These are phyloP conservation scores for Peromyscus californicus DNA, from an alignment of 2,113 vertebrate species.

Conservation along the genomic window DNA sequence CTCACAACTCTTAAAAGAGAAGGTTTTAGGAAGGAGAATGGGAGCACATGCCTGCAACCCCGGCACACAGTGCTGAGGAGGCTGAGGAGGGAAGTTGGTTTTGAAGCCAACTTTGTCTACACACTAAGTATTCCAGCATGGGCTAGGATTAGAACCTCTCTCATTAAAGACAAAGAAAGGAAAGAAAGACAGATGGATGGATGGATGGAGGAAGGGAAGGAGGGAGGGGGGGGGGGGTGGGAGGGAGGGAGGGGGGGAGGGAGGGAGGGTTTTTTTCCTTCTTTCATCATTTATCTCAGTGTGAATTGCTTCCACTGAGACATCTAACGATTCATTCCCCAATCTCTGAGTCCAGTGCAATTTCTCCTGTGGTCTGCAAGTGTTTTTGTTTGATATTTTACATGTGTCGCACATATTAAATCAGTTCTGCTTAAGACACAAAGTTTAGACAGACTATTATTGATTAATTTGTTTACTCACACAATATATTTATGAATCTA, in stretches of 20 bases:
- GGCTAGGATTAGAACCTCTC: neutral
- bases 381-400: neutral
- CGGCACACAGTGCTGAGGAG: neutral
- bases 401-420: neutral
- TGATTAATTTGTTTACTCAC: neutral
- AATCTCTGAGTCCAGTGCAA: no score
- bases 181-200: no score
- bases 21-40: neutral
- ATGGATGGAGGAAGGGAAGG: rapidly evolving
- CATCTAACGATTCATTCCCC: neutral
- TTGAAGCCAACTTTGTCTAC: neutral
- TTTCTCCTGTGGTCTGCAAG: neutral
- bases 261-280: no score
- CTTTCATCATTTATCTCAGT: neutral
- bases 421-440: neutral
- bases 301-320: neutral
- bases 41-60: no score
- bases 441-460: neutral
- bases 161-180: neutral
- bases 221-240: rapidly evolving
- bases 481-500: neutral
- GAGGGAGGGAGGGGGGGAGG: rapidly evolving
- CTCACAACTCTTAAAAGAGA: neutral
- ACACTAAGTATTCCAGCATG: no score
- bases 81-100: neutral